phyloP scores from a whole-genome alignment of 1,140 invertebrate genomes.

The Melanaphis sacchari region DNA sequence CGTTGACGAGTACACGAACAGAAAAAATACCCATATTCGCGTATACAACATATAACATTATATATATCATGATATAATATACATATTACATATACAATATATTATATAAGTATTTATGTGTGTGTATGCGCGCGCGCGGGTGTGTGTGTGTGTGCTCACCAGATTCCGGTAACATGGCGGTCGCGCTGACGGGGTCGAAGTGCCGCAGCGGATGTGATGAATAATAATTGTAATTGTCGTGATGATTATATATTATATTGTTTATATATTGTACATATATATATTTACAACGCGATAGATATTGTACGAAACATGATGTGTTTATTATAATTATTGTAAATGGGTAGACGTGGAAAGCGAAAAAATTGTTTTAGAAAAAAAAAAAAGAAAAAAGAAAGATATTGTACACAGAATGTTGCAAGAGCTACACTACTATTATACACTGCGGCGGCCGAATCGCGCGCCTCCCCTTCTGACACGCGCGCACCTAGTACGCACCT shows the following conservation, averaged over 20 bases:
- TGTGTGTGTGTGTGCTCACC: slow-evolving; percentile 35
- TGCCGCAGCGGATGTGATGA: slow-evolving; percentile 45
- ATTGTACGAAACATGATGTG: neutral
- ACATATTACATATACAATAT: neutral
- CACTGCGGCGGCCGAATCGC: slow-evolving; percentile 53
- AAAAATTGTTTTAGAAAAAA: slow-evolving; percentile 55
- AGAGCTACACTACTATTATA: slow-evolving; percentile 57
- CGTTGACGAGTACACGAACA: neutral
- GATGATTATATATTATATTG: slow-evolving; percentile 4
- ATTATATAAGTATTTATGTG: neutral
- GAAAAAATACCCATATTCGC: neutral
- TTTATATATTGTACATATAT: neutral
- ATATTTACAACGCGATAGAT: slow-evolving; percentile 20
- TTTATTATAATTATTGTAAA: neutral
- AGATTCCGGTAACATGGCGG: slow-evolving; percentile 53
- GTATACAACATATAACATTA: neutral
- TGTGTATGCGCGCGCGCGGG: neutral
- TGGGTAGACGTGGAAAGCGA: slow-evolving; percentile 41
- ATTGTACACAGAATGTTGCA: slow-evolving; percentile 54
- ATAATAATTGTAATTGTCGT: slow-evolving; percentile 35
- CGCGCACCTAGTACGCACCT: slow-evolving; percentile 53
- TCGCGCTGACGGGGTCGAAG: slow-evolving; percentile 51
- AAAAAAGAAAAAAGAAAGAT: slow-evolving; percentile 47
- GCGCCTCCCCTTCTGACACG: slow-evolving; percentile 50
- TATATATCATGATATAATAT: neutral